These are phyloP conservation scores for Thumatha senex DNA, from an alignment of 2,888 invertebrate species.

Conservation along the genomic window DNA sequence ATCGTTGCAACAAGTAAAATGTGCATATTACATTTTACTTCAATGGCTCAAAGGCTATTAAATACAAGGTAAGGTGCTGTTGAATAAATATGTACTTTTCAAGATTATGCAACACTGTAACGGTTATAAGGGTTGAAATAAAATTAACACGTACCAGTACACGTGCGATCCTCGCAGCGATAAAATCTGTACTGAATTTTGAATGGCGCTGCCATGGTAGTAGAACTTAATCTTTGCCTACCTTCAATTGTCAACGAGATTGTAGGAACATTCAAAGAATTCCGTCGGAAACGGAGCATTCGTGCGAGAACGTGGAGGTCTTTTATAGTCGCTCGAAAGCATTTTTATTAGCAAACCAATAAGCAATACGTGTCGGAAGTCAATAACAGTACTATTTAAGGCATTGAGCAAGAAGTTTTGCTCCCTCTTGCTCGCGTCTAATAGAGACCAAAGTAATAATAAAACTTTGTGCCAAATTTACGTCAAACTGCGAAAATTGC, in stretches of 20 bases:
- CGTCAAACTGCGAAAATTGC: too few relatives aligned
- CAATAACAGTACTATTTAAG: conserved; percentile 25
- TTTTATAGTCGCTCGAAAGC: conserved; percentile 42
- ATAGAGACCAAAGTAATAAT: too few relatives aligned
- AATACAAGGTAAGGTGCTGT: too few relatives aligned
- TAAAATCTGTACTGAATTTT: conserved; percentile 42
- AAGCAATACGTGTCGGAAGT: conserved; percentile 37
- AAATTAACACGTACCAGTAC: conserved; percentile 32
- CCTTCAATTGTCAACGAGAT: conserved; percentile 36
- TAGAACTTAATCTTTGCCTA: conserved; percentile 33
- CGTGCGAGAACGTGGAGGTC: conserved; percentile 51
- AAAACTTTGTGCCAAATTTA: too few relatives aligned
- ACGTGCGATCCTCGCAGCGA: conserved; percentile 34
- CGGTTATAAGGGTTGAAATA: neutral
- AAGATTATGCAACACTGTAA: neutral
- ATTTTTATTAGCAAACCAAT: conserved; percentile 62
- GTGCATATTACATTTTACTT: too few relatives aligned
- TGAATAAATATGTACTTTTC: too few relatives aligned
- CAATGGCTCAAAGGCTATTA: too few relatives aligned
- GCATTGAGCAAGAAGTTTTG: conserved; percentile 25
- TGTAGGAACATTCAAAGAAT: conserved; percentile 47
- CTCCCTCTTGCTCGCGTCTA: conserved; percentile 15
- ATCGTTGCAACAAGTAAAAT: too few relatives aligned
- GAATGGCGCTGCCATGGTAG: conserved; percentile 20
- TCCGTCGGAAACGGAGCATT: conserved; percentile 45